Percentiles rank a stretch among this genome's conserved stretches.
These are phyloP conservation scores for Oscheius sp. DNA, from an alignment of 2,888 invertebrate genomes.

Conservation along the genomic window DNA sequence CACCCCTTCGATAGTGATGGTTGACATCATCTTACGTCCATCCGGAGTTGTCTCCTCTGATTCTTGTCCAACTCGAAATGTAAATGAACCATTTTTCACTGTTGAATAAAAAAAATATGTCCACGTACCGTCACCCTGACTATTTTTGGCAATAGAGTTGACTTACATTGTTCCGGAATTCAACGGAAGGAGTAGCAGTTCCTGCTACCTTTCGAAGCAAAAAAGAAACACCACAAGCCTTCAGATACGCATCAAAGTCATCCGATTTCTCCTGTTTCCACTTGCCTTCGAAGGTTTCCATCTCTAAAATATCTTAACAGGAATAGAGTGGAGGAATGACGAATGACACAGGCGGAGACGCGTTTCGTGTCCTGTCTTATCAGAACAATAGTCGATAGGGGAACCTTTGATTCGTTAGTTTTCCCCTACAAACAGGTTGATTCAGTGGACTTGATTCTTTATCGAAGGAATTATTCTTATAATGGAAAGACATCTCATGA, in stretches of 20 bases:
- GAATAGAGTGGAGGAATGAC: no score
- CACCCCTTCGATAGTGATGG: constrained; percentile 38
- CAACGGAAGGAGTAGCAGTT: constrained; percentile 14
- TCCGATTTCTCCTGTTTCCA: constrained; percentile 22
- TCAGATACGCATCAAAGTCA: constrained; percentile 28
- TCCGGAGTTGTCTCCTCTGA: constrained; percentile 43
- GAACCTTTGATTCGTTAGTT: no score
- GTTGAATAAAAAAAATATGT: constrained; percentile 29
- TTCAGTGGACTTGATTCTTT: no score
- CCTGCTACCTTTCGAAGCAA: constrained; percentile 23
- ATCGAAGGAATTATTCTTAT: no score
- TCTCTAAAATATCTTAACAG: no score
- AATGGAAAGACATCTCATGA: no score
- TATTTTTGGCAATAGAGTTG: no score
- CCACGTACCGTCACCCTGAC: constrained; percentile 29
- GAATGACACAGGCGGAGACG: no score
- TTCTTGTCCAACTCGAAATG: constrained; percentile 32
- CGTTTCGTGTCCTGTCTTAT: no score
- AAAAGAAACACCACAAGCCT: constrained; percentile 26
- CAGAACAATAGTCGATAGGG: no score
- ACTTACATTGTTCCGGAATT: constrained; percentile 27
- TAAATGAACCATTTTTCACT: constrained; percentile 21
- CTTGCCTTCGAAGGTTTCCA: constrained; percentile 17
- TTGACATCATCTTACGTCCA: constrained; percentile 39
- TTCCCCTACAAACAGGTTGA: no score